A percentile compares a stretch with the other conserved stretches of the same genome.
Conservation (phyloP, 1,140 invertebrate genomes). For the Alviniconcha marisindica region DNA sequence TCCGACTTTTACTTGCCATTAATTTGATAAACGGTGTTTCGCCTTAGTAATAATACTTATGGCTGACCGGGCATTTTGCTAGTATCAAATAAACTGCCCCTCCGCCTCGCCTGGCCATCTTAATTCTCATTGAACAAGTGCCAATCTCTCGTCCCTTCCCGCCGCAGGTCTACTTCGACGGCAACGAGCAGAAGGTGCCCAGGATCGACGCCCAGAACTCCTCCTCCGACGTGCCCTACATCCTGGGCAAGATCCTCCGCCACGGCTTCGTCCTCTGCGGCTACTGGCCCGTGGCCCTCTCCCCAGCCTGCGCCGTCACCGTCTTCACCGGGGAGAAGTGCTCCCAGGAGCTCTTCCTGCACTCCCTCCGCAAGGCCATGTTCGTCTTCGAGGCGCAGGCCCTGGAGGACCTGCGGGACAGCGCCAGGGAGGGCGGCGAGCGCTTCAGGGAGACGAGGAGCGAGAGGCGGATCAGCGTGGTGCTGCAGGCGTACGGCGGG, state of each 20-base stretch:
- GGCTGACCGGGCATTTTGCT: no score
- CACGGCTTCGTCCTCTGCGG: constrained; percentile 26
- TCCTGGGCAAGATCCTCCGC: constrained; percentile 32
- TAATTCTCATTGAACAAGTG: no score
- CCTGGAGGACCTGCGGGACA: not conserved
- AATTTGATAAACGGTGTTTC: no score
- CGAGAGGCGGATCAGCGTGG: not conserved
- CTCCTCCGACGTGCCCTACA: constrained; percentile 3
- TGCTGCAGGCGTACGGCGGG: constrained; percentile 22
- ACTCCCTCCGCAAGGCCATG: constrained; percentile 20
- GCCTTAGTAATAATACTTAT: no score
- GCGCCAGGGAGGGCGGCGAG: not conserved
- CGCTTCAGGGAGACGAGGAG: not conserved
- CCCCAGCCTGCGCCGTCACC: constrained; percentile 24
- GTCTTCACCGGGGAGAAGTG: constrained; percentile 24
- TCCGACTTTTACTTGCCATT: no score
- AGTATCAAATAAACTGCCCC: no score
- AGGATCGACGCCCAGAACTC: not conserved
- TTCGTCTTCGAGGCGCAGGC: constrained; percentile 11
- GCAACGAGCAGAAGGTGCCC: constrained; percentile 17
- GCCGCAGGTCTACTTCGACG: constrained; percentile 12
- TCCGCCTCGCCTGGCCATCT: no score
- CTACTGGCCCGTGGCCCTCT: constrained; percentile 26
- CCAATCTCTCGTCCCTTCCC: no score
- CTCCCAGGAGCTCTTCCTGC: not conserved